Evolutionary conservation across 2,113 vertebrate genomes (phyloP).

Genomic region (Clarias magur): DNA sequence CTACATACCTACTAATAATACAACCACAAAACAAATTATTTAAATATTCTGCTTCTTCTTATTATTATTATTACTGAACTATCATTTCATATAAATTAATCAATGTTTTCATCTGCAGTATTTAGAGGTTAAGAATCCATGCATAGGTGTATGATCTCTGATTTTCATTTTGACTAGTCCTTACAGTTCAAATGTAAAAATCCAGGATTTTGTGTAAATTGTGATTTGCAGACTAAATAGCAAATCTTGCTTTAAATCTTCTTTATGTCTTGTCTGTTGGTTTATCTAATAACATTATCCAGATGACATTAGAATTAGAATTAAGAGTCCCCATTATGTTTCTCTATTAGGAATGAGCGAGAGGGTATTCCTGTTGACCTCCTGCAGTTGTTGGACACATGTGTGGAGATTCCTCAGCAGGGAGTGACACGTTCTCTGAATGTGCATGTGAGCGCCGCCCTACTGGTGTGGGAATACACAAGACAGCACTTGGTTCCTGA

Average conservation of each 20-base stretch:
- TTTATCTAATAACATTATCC: background rate
- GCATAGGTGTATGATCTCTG: background rate
- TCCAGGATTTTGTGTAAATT: background rate
- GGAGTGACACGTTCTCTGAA: conserved; percentile 93
- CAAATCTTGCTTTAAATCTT: background rate
- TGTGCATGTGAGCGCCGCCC: conserved; percentile 93
- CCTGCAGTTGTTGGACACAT: conserved; percentile 89
- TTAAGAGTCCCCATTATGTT: background rate
- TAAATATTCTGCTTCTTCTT: too few relatives aligned
- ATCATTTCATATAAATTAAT: background rate
- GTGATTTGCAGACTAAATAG: background rate
- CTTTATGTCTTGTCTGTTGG: background rate
- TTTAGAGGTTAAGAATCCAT: background rate
- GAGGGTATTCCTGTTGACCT: conserved; percentile 92
- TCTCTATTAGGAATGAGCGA: conserved; percentile 82
- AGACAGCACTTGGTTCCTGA: conserved; percentile 77
- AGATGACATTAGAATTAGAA: background rate
- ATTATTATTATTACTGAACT: background rate
- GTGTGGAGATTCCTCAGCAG: conserved; percentile 94
- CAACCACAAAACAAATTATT: background rate
- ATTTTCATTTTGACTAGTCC: background rate
- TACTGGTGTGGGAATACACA: conserved; percentile 95
- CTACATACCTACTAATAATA: background rate
- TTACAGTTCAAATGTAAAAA: background rate
- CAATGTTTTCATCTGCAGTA: background rate